These are phyloP conservation scores for Adineta ricciae DNA, from an alignment of 2,888 invertebrate species.

Conservation along the genomic window DNA sequence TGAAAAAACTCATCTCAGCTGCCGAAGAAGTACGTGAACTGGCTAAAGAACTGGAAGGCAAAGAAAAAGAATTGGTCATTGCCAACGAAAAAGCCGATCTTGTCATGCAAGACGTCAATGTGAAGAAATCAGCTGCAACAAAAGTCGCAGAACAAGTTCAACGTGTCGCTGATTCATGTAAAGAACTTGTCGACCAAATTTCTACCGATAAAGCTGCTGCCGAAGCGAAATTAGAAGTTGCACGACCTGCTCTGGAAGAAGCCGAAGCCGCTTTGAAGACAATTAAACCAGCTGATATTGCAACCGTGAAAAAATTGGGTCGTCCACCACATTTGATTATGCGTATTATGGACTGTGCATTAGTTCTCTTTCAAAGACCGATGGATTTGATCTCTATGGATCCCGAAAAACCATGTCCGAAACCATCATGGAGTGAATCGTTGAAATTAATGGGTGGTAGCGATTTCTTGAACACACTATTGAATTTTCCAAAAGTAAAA, in stretches of 20 bases:
- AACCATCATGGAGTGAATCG: constrained; percentile 91
- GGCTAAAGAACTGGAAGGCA: constrained; percentile 67
- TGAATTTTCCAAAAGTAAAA: constrained; percentile 46
- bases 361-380: constrained; percentile 79
- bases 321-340: constrained; percentile 89
- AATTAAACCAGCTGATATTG: constrained; percentile 87
- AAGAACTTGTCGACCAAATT: constrained; percentile 68
- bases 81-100: constrained; percentile 71
- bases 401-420: constrained; percentile 65
- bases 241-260: constrained; percentile 85
- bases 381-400: constrained; percentile 72
- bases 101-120: constrained; percentile 67
- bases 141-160: constrained; percentile 87
- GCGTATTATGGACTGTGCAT: constrained; percentile 92
- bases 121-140: constrained; percentile 85
- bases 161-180: constrained; percentile 87
- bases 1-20: constrained; percentile 74
- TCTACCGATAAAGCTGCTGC: constrained; percentile 74
- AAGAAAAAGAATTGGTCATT: constrained; percentile 71
- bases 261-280: constrained; percentile 88
- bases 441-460: constrained; percentile 92
- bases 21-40: constrained; percentile 70
- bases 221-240: constrained; percentile 82
- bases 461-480: constrained; percentile 59
- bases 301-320: constrained; percentile 74